A percentile compares a stretch with the other conserved stretches of the same genome.
These are phyloP conservation scores for Microtus agrestis DNA, from an alignment of 2,797 vertebrate species.

Conservation along the genomic window DNA sequence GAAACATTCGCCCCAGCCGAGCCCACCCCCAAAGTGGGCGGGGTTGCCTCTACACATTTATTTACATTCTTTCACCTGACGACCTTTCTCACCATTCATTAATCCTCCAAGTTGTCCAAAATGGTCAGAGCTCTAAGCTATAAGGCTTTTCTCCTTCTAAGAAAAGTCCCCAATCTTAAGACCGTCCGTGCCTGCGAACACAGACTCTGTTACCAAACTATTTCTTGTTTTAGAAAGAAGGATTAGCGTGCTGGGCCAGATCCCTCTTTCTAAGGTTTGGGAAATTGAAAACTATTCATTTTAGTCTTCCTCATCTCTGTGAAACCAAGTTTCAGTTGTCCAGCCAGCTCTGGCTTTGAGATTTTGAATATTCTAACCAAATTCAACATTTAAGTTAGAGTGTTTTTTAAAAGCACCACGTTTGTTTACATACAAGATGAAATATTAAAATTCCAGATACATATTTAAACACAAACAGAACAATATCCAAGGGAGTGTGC, in stretches of 20 bases:
- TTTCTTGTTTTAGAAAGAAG: slow-evolving; percentile 49
- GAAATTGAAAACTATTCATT: slow-evolving; percentile 59
- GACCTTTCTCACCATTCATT: slow-evolving; percentile 23
- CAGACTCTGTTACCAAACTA: slow-evolving; percentile 30
- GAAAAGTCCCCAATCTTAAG: slow-evolving; percentile 16
- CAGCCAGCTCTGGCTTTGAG: slow-evolving; percentile 22
- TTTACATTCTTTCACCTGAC: slow-evolving; percentile 47
- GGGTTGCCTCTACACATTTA: too few species aligned
- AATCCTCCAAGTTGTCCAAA: slow-evolving; percentile 36
- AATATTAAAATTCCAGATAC: not conserved
- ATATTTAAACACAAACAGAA: slow-evolving; percentile 34
- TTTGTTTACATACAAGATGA: slow-evolving; percentile 19
- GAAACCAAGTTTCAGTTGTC: slow-evolving; percentile 61
- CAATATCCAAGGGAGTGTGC: not conserved
- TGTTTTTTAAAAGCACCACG: not conserved
- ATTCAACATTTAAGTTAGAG: slow-evolving; percentile 33
- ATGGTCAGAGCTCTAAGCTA: too few species aligned
- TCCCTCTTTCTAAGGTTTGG: slow-evolving; percentile 29
- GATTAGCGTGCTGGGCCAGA: not conserved
- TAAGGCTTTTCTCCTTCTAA: slow-evolving; percentile 13
- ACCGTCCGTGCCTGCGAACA: not conserved
- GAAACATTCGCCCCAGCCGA: too few species aligned
- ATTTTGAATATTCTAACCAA: slow-evolving; percentile 50
- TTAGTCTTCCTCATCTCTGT: not conserved
- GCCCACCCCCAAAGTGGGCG: too few species aligned